Evolutionary conservation across 2,797 vertebrate species (phyloP), one percentile per base, ranked within the genome.

Genomic region (Dendrocincla tyrannina): DNA sequence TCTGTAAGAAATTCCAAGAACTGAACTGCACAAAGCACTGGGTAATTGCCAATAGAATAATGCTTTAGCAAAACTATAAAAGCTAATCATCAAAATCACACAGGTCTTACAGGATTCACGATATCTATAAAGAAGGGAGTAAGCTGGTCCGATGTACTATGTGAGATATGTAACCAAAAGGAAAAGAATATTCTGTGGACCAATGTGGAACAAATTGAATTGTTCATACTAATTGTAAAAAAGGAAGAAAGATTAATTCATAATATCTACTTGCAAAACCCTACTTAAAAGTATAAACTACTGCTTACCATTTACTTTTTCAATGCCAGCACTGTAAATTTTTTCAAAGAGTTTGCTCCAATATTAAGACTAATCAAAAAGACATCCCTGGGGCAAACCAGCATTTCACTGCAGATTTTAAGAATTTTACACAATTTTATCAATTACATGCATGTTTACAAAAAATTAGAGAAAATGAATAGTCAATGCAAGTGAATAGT

Each of bases 61-160:
- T 30, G 17, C 8, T 87, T 63, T 60, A 83, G 35, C 22, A 95
- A 58, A 84, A 50, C 12, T 28, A 22, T 49, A 56, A 70, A 75
- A 74, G 15, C 18, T n/a, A 19, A 44, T 74, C 49, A 72, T 4
- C 17, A 67, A 77, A 74, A 80, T 46, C 27, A 63, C 27, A 46
- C 3, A 44, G 27, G 24, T 49, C 49, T 64, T 67, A 17, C 5
- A 80, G 64, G 30, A 89, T 23, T 32, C 37, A 41, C 23, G 60
- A 0, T 14, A 84, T 3, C 20, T 60, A 23, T 22, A n/a, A 14
- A 86, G 49, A 85, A 72, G 50, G 55, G 89, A 68, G 44, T 10
- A 87, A 73, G 14, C 2, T 15, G 55, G 5, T 55, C 35, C 0
- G 0, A 58, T 32, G 13, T 13, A 81, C 81, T 5, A 37, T 5